Percentiles rank a stretch among this genome's conserved stretches.
Conservation (phyloP, 2,888 invertebrate species). For the Leptopterna dolabrata region DNA sequence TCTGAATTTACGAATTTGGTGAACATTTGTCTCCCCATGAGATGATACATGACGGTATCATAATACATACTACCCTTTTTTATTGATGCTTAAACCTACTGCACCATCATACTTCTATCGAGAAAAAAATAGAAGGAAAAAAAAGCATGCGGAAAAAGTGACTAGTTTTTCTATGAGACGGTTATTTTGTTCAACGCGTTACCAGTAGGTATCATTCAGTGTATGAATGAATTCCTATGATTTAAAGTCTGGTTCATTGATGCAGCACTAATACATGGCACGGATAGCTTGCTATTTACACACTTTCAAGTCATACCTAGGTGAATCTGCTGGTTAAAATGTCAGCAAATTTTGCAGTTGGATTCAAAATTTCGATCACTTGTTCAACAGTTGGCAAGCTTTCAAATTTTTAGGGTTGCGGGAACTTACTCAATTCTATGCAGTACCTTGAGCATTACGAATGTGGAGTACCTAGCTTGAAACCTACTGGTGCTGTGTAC, state of each 20-base stretch:
- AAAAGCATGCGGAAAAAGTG: too few relatives aligned
- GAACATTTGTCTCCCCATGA: background rate
- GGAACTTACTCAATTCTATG: too few relatives aligned
- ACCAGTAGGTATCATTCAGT: background rate
- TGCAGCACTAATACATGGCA: background rate
- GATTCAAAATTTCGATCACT: too few relatives aligned
- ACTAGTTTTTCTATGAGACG: background rate
- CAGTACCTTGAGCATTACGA: too few relatives aligned
- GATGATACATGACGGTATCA: background rate
- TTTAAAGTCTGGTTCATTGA: background rate
- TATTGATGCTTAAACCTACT: background rate
- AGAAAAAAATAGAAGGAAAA: background rate
- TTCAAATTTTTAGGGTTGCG: too few relatives aligned
- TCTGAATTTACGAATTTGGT: background rate
- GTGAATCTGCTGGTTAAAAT: too few relatives aligned
- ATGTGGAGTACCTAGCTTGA: background rate
- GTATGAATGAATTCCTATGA: background rate
- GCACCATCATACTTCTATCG: background rate
- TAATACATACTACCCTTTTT: background rate
- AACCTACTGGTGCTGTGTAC: slow-evolving; percentile 24
- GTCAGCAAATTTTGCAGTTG: too few relatives aligned
- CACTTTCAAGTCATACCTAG: too few relatives aligned
- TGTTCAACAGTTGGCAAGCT: too few relatives aligned
- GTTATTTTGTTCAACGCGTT: background rate
- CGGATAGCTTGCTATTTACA: too few relatives aligned